Base-by-base conservation (phyloP, 2,888 invertebrate genomes). In the Agelastica alni region DNA sequence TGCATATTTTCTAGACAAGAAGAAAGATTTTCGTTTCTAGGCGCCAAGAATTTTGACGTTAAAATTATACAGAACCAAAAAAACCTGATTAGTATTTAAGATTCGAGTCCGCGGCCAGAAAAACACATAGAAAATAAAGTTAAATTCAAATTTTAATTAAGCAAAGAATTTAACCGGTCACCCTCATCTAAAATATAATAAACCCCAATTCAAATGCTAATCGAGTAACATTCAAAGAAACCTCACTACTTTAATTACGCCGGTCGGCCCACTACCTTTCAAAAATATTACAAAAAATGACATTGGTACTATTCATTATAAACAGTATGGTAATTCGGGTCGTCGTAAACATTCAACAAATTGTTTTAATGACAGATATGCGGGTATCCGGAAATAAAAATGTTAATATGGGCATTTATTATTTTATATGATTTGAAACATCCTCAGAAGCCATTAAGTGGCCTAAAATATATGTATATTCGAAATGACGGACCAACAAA, bases 381-480 rank as follows among this genome's bases (percentile, higher is more conserved):
- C 49, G 20, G 48, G 39, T 49, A 49, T 41, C 48, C 48, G 48
- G 48, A 48, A 48, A 49, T 41, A 42, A 49, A 49, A 47, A 49
- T 48, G 48, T 39, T 39, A 30, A 49, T 41, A 31, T 31, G 49
- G 30, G n/a, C 30, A 31, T 49, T 30, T 10, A 41, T 49, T 49
- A 41, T 42, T 41, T 41, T 18, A 49, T 31, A 18, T 41, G 22
- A 48, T 41, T 41, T 41, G 14, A 41, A 48, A 48, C n/a, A 41
- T 41, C 13, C 31, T 30, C 41, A 22, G 31, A 41, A 41, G 48
- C 22, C 30, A 39, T 30, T 17, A 10, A 37, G 37, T 18, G 37
- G 17, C 10, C n/a, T 37, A 10, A 37, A 37, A 37, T 37, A 37
- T 37, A 37, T 37, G n/a, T n/a, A n/a, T n/a, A 7, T 26, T 26